Conservation (phyloP, 2,113 vertebrate genomes). For the Syngnathus floridae region DNA sequence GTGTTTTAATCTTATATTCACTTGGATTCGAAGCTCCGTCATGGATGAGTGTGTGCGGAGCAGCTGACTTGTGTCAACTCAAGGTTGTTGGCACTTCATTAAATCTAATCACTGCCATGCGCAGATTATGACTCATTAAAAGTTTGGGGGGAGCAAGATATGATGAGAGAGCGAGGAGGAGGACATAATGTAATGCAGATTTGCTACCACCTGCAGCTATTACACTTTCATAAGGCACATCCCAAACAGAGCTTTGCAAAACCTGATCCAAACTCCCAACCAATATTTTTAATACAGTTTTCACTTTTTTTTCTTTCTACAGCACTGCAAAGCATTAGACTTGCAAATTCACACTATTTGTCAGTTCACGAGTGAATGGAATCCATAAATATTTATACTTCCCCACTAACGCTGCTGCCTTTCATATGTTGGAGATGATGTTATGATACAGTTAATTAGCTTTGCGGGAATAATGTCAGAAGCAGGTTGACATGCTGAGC, state of each 20-base stretch:
- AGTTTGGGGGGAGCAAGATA: slow-evolving; percentile 33
- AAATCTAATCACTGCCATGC: slow-evolving; percentile 45
- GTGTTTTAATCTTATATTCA: slow-evolving; percentile 16
- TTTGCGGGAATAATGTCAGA: slow-evolving; percentile 45
- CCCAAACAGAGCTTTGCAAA: slow-evolving; percentile 11
- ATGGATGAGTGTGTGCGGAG: slow-evolving; percentile 26
- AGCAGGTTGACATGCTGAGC: slow-evolving; percentile 39
- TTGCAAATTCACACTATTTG: slow-evolving; percentile 56
- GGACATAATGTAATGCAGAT: slow-evolving; percentile 31
- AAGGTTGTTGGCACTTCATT: slow-evolving; percentile 52
- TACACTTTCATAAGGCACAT: slow-evolving; percentile 16
- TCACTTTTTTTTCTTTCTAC: slow-evolving; percentile 20
- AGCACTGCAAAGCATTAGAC: slow-evolving; percentile 52
- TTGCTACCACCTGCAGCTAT: slow-evolving; percentile 26
- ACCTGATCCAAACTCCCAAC: slow-evolving; percentile 26
- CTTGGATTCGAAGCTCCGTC: slow-evolving; percentile 19
- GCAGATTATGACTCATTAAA: slow-evolving; percentile 51
- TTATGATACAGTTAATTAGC: slow-evolving; percentile 49
- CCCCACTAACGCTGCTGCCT: slow-evolving; percentile 29
- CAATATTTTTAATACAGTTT: slow-evolving; percentile 30
- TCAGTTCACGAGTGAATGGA: slow-evolving; percentile 47
- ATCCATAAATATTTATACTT: slow-evolving; percentile 62
- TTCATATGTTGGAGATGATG: slow-evolving; percentile 39
- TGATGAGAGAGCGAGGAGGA: slow-evolving; percentile 10
- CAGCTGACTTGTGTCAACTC: slow-evolving; percentile 33